These are phyloP conservation scores for Tetranychus truncatus DNA, from an alignment of 2,888 invertebrate species.

Conservation along the genomic window DNA sequence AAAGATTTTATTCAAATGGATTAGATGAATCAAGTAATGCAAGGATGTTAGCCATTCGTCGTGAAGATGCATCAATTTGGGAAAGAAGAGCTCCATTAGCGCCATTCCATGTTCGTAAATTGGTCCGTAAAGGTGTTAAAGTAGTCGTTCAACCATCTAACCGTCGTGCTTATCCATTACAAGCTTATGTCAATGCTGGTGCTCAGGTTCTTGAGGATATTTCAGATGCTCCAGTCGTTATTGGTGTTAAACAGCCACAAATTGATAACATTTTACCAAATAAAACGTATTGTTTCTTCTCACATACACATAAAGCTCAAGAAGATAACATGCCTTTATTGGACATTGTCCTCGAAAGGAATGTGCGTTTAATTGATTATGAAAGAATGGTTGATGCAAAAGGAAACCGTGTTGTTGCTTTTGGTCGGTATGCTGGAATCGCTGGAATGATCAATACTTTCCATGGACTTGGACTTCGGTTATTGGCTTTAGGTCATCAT, in stretches of 20 bases:
- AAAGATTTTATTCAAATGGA: not conserved
- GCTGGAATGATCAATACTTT: constrained; percentile 97
- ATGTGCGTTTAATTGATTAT: constrained; percentile 68
- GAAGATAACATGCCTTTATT: constrained; percentile 91
- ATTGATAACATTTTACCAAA: constrained; percentile 77
- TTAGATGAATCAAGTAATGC: not conserved
- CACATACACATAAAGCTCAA: constrained; percentile 98
- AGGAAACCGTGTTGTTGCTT: constrained; percentile 84
- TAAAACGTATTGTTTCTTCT: constrained; percentile 96
- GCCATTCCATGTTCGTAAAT: constrained; percentile 68
- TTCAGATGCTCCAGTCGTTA: constrained; percentile 81
- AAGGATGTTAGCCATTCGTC: constrained; percentile 45
- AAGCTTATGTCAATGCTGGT: constrained; percentile 79
- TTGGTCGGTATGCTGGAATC: constrained; percentile 94
- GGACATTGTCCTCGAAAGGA: constrained; percentile 79
- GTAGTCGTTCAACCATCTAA: constrained; percentile 97
- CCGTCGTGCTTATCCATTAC: constrained; percentile 88
- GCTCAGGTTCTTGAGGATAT: constrained; percentile 89
- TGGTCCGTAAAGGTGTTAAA: constrained; percentile 69
- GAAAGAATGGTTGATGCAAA: constrained; percentile 78
- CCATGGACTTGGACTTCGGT: constrained; percentile 80
- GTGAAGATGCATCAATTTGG: constrained; percentile 89
- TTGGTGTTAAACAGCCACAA: constrained; percentile 91
- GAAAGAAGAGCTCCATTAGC: constrained; percentile 84
- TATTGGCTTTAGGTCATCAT: constrained; percentile 88